Conservation (phyloP, 1,140 invertebrate genomes). For the Cyclina sinensis region DNA sequence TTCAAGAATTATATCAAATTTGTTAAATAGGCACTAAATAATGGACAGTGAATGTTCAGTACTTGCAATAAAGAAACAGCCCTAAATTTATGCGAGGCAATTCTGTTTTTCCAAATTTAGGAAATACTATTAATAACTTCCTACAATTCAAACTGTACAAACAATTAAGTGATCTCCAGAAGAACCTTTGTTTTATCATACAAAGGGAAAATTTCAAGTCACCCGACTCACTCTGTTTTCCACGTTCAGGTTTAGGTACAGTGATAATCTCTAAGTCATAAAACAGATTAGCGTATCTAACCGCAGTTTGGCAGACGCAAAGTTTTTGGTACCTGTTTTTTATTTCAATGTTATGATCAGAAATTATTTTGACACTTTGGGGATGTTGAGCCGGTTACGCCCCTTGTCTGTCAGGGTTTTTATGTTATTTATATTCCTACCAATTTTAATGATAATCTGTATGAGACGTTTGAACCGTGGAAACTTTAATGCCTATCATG, state of each 20-base stretch:
- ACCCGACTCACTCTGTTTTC: too few species aligned
- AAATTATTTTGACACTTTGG: slow-evolving; percentile 19
- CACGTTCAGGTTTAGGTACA: neutral
- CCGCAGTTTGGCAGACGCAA: neutral
- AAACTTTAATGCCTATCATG: neutral
- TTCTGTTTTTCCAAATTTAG: too few species aligned
- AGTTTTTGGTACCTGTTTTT: slow-evolving; percentile 11
- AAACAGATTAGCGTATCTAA: slow-evolving; percentile 7
- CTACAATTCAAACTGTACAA: too few species aligned
- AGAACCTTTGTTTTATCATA: too few species aligned
- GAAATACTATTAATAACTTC: too few species aligned
- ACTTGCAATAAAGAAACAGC: too few species aligned
- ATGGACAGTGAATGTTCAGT: too few species aligned
- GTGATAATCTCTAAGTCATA: neutral
- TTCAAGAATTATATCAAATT: too few species aligned
- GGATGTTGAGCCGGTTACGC: slow-evolving; percentile 14
- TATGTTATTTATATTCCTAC: slow-evolving; percentile 13
- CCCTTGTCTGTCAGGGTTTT: neutral
- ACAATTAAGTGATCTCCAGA: too few species aligned
- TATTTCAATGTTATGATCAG: slow-evolving; percentile 22
- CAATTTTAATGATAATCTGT: slow-evolving; percentile 20
- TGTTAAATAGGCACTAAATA: too few species aligned
- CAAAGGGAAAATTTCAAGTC: too few species aligned
- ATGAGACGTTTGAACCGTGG: neutral
- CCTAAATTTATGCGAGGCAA: too few species aligned